A percentile compares a stretch with the other conserved stretches of the same genome.
phyloP scores from a whole-genome alignment of 2,113 vertebrate genomes.

The Setophaga kirtlandii region DNA sequence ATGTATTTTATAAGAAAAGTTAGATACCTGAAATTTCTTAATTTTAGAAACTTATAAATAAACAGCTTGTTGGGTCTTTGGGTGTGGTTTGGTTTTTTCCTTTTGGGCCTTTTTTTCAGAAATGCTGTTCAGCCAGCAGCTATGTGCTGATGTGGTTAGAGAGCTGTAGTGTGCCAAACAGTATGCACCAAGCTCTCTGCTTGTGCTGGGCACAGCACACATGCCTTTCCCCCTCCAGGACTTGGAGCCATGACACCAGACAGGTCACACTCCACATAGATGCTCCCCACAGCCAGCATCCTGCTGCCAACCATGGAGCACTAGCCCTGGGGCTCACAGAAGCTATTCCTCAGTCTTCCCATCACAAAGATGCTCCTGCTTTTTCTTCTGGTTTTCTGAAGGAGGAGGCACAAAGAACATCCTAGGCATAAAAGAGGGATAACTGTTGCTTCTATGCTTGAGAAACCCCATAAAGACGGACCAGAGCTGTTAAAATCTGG shows the following conservation, averaged over 20 bases:
- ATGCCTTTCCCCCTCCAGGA: rapidly evolving
- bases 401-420: background rate
- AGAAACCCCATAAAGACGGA: background rate
- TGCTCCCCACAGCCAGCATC: background rate
- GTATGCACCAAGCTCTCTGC: rapidly evolving
- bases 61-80: background rate
- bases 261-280: background rate
- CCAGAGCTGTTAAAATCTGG: background rate
- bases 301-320: rapidly evolving
- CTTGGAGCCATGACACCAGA: background rate
- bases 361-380: background rate
- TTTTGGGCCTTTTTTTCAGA: background rate
- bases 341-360: background rate
- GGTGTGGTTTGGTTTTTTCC: background rate
- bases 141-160: background rate
- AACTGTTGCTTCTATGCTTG: background rate
- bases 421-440: background rate
- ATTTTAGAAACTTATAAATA: background rate
- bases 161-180: background rate
- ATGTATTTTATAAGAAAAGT: background rate
- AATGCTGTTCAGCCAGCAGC: background rate
- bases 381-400: background rate
- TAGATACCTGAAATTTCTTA: background rate
- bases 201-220: background rate
- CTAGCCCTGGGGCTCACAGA: background rate